Conservation (phyloP, 2,888 invertebrate species). For the Pollenia labialis region DNA sequence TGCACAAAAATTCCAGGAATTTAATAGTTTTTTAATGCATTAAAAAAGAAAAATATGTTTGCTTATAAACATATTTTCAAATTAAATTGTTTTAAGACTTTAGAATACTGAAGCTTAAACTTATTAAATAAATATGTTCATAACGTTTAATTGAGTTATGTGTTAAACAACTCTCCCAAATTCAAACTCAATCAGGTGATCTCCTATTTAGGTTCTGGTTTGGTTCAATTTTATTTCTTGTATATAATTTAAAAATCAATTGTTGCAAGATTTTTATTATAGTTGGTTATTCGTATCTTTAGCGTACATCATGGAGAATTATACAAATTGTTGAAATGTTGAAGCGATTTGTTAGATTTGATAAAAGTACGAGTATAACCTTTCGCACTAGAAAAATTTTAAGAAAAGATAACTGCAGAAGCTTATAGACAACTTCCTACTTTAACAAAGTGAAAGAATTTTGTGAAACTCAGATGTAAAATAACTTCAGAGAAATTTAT, state of each 20-base stretch:
- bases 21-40: background rate
- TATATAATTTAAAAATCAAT: slow-evolving; percentile 57
- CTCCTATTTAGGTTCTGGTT: slow-evolving; percentile 47
- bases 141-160: slow-evolving; percentile 43
- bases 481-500: slow-evolving; percentile 24
- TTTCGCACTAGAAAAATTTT: slow-evolving; percentile 62
- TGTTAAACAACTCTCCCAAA: slow-evolving; percentile 16
- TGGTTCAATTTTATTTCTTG: slow-evolving; percentile 34
- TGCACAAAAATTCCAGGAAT: background rate
- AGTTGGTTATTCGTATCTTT: slow-evolving; percentile 27
- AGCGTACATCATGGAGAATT: slow-evolving; percentile 63
- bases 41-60: background rate
- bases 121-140: background rate
- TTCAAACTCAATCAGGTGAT: slow-evolving; percentile 19
- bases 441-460: slow-evolving; percentile 16
- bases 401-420: slow-evolving; percentile 42
- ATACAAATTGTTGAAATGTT: slow-evolving; percentile 69
- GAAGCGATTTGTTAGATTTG: slow-evolving; percentile 53
- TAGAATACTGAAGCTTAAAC: background rate
- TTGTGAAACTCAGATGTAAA: slow-evolving; percentile 30
- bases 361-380: slow-evolving; percentile 54
- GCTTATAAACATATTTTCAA: background rate
- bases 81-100: background rate
- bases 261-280: slow-evolving; percentile 21
- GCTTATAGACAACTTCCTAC: slow-evolving; percentile 47